Base-by-base conservation (phyloP, 2,888 invertebrate species). In the Protonemura montana region DNA sequence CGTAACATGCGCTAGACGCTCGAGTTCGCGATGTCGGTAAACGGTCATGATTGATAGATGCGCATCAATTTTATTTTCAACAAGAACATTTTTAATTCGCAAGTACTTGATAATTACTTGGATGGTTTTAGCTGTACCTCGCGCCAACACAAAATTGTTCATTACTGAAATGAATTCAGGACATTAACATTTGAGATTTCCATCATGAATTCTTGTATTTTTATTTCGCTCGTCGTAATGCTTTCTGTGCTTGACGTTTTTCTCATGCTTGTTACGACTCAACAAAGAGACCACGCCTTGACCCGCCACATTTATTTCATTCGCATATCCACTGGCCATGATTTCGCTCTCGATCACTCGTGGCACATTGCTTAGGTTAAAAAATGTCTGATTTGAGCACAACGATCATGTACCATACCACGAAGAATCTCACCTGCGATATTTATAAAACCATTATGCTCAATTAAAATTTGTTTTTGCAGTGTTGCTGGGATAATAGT, bases 111-210 rank as follows among this genome's bases (percentile, higher is more conserved):
- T 59, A 59, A 59, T 59, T 59, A 21, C 59, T 13, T 16, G 13
- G 59, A 21, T 59, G 35, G 3, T 35, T 3, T 35, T 35, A 35
- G 5, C 10, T 21, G 21, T 35, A 10, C 5, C 35, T 35, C 5
- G 35, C 35, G 59, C 59, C 59, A 59, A 2, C 59, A 59, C 59
- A 21, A 13, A 59, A 59, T 59, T 21, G 21, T 13, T 59, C 59
- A 21, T 59, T 21, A 21, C 59, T 10, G 59, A 59, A 59, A 59
- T 21, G 21, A 21, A 59, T 59, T 21, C 59, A 59, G 59, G 59
- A 59, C 7, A 59, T 59, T 59, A 59, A 59, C 59, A 59, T 59
- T 59, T 59, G 59, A 59, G 59, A 59, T 59, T 59, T 59, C 59
- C 16, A 59, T 59, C 59, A n/a, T n/a, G 59, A 21, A 59, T 7